These are phyloP conservation scores for Protonibea diacanthus DNA, from an alignment of 2,797 vertebrate genomes.

Conservation along the genomic window DNA sequence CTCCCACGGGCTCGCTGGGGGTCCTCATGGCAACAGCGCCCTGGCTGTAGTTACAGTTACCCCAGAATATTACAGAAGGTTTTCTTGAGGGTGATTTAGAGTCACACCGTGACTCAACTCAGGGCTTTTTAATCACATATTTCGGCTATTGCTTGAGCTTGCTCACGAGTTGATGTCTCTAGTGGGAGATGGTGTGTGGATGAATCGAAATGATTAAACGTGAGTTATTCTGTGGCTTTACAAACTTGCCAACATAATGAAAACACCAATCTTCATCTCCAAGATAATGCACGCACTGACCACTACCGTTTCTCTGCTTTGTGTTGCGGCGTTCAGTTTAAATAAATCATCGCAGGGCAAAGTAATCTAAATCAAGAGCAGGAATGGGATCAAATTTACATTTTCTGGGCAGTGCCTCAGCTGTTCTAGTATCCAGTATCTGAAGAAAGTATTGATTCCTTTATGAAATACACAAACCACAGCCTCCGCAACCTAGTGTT, in stretches of 20 bases:
- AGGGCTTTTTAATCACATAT: conserved; percentile 61
- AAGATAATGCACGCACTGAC: conserved; percentile 57
- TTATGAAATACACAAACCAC: conserved; percentile 45
- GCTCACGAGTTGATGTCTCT: conserved; percentile 54
- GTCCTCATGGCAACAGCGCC: conserved; percentile 41
- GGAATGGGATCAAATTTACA: conserved; percentile 44
- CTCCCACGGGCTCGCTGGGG: conserved; percentile 7
- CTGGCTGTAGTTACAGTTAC: conserved; percentile 45
- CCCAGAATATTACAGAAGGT: conserved; percentile 48
- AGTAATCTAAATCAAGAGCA: conserved; percentile 48
- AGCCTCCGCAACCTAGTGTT: conserved; percentile 7
- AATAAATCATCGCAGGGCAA: conserved; percentile 35
- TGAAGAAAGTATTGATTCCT: conserved; percentile 51
- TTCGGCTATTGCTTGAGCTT: conserved; percentile 46
- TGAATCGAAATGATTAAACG: conserved; percentile 66
- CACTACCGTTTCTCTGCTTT: conserved; percentile 56
- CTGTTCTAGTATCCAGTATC: conserved; percentile 17
- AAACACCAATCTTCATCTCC: conserved; percentile 66
- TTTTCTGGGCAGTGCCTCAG: conserved; percentile 16
- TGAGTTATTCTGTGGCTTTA: conserved; percentile 59
- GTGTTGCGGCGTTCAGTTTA: conserved; percentile 40
- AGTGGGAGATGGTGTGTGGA: conserved; percentile 41
- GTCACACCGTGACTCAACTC: conserved; percentile 46
- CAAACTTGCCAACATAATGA: conserved; percentile 54
- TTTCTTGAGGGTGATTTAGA: conserved; percentile 59